Percentiles rank a stretch among this genome's conserved stretches.
Evolutionary conservation across 2,888 invertebrate species (phyloP).

Genomic region (Phortica magna): DNA sequence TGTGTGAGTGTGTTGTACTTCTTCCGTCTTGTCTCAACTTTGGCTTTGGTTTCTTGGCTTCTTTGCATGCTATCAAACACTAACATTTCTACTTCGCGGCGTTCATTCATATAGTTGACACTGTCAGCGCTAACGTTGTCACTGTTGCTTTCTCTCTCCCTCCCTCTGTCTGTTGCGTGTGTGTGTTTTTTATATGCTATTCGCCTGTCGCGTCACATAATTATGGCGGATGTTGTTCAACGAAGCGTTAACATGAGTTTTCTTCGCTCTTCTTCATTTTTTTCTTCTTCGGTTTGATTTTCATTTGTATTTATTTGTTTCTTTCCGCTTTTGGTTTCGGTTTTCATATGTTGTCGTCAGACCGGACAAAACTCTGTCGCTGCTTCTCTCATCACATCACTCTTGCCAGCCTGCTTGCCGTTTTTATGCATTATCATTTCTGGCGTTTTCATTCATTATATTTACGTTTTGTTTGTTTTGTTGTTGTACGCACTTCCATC

Average conservation of each 20-base stretch:
- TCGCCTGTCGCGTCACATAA: constrained; percentile 68
- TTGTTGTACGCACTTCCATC: constrained; percentile 65
- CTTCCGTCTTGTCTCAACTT: constrained; percentile 50
- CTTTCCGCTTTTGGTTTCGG: constrained; percentile 13
- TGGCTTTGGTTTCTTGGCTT: constrained; percentile 13
- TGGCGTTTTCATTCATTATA: constrained; percentile 65
- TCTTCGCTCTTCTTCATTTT: constrained; percentile 36
- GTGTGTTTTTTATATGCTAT: constrained; percentile 61
- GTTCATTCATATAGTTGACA: background rate
- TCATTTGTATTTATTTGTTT: constrained; percentile 1
- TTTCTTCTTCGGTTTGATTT: constrained; percentile 30
- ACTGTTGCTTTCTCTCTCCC: background rate
- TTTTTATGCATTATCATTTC: constrained; percentile 70
- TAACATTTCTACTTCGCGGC: background rate
- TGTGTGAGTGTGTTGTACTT: constrained; percentile 37
- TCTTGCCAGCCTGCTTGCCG: constrained; percentile 39
- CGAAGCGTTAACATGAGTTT: constrained; percentile 70
- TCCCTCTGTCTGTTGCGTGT: background rate
- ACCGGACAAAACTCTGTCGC: background rate
- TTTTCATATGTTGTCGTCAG: constrained; percentile 10
- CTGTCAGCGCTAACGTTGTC: background rate
- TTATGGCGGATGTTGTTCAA: constrained; percentile 72
- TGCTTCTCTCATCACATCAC: background rate
- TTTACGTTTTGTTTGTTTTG: constrained; percentile 68
- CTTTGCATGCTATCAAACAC: too few species aligned